phyloP scores from a whole-genome alignment of 2,113 vertebrate species.

The Podilymbus podiceps region DNA sequence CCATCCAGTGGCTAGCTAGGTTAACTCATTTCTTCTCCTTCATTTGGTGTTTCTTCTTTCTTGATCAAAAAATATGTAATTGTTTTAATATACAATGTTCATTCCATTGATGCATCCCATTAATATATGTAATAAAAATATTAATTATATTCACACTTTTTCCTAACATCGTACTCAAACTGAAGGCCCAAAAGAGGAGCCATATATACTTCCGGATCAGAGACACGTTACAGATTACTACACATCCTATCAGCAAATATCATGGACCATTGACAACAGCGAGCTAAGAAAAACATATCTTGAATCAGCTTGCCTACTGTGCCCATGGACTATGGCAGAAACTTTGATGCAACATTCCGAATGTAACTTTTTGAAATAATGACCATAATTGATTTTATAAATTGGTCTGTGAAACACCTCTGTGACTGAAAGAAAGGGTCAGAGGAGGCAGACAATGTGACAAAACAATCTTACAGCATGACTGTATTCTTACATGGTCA shows the following conservation, averaged over 20 bases:
- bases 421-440: not conserved
- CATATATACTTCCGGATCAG: not conserved
- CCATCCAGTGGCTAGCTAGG: conserved; percentile 56
- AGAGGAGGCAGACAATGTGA: not conserved
- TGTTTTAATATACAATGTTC: not conserved
- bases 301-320: not conserved
- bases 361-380: not conserved
- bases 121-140: not conserved
- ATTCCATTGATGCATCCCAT: not conserved
- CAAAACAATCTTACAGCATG: not conserved
- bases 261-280: not conserved
- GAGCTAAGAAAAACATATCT: not conserved
- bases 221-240: not conserved
- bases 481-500: not conserved
- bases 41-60: not conserved
- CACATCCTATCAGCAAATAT: not conserved
- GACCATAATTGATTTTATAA: not conserved
- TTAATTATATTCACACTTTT: not conserved
- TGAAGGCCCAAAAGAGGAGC: not conserved
- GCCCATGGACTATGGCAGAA: not conserved
- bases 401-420: not conserved
- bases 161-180: not conserved
- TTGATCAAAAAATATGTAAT: not conserved
- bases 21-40: not conserved
- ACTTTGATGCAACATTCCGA: not conserved